Evolutionary conservation across 1,140 invertebrate genomes (phyloP).

Genomic region (Drosophila kanapiae): DNA sequence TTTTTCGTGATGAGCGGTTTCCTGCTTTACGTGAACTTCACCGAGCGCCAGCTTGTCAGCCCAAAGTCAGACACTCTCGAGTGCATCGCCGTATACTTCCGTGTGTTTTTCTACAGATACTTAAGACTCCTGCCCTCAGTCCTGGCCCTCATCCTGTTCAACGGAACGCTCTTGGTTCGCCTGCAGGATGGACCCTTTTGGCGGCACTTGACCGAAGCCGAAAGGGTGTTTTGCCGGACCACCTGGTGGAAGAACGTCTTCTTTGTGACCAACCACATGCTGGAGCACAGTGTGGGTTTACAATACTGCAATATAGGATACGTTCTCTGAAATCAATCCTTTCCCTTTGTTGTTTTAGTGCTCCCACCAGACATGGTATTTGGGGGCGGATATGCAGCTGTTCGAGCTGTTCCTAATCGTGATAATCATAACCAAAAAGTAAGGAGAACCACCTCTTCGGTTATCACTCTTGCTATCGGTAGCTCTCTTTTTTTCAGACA

Average conservation of each 20-base stretch:
- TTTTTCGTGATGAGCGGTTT: conserved; percentile 87
- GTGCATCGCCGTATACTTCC: conserved; percentile 63
- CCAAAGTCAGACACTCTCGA: conserved; percentile 2
- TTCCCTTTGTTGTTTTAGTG: conserved; percentile 85
- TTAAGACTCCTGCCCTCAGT: conserved; percentile 86
- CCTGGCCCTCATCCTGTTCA: conserved; percentile 86
- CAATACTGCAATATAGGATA: not conserved
- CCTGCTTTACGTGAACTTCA: conserved; percentile 86
- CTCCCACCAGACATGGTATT: conserved; percentile 90
- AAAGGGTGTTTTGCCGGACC: conserved; percentile 86
- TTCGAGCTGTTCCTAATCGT: conserved; percentile 87
- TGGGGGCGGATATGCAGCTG: conserved; percentile 91
- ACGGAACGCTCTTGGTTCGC: conserved; percentile 84
- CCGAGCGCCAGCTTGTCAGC: conserved; percentile 58
- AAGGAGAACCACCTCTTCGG: not conserved
- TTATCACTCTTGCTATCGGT: not conserved
- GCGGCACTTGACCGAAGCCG: conserved; percentile 84
- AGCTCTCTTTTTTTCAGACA: conserved; percentile 59
- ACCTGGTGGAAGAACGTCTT: conserved; percentile 90
- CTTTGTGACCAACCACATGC: conserved; percentile 88
- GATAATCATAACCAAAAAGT: conserved; percentile 83
- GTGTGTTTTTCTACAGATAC: conserved; percentile 85
- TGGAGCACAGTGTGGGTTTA: conserved; percentile 67
- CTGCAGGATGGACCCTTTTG: conserved; percentile 86
- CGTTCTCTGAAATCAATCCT: not conserved